Evolutionary conservation across 2,888 invertebrate species (phyloP).

Genomic region (Mythimna impura): DNA sequence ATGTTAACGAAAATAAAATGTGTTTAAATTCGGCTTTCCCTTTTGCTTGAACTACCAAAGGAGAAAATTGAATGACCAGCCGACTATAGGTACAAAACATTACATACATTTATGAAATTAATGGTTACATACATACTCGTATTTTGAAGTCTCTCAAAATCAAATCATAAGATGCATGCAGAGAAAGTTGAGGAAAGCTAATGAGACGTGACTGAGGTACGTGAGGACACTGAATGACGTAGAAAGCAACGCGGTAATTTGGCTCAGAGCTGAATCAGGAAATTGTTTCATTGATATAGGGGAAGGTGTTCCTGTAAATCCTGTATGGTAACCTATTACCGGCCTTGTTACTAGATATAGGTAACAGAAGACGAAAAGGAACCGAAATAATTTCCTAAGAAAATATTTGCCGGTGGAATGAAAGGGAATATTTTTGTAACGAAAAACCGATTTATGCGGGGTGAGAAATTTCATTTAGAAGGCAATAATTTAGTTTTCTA

Average conservation of each 20-base stretch:
- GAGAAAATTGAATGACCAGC: constrained; percentile 20
- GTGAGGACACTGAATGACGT: constrained; percentile 45
- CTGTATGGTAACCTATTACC: constrained; percentile 16
- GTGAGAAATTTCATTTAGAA: constrained; percentile 54
- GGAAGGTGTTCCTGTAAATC: constrained; percentile 39
- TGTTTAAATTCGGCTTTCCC: constrained; percentile 71
- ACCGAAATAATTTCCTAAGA: constrained; percentile 16
- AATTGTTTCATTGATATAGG: constrained; percentile 58
- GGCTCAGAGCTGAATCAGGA: constrained; percentile 44
- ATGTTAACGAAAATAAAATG: constrained; percentile 49
- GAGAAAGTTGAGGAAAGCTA: constrained; percentile 55
- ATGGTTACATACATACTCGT: not conserved
- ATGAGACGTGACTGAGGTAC: constrained; percentile 43
- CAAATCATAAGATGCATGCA: constrained; percentile 26
- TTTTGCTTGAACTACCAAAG: constrained; percentile 67
- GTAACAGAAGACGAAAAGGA: constrained; percentile 7
- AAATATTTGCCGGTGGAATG: constrained; percentile 43
- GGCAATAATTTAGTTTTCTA: constrained; percentile 48
- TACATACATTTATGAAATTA: not conserved
- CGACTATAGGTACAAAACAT: constrained; percentile 9
- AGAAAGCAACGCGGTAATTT: constrained; percentile 49
- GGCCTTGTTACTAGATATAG: constrained; percentile 11
- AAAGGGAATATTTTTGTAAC: constrained; percentile 35
- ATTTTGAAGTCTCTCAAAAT: constrained; percentile 16
- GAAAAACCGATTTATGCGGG: constrained; percentile 42